Conservation (phyloP, 1,140 invertebrate species). For the Drosophila azteca region DNA sequence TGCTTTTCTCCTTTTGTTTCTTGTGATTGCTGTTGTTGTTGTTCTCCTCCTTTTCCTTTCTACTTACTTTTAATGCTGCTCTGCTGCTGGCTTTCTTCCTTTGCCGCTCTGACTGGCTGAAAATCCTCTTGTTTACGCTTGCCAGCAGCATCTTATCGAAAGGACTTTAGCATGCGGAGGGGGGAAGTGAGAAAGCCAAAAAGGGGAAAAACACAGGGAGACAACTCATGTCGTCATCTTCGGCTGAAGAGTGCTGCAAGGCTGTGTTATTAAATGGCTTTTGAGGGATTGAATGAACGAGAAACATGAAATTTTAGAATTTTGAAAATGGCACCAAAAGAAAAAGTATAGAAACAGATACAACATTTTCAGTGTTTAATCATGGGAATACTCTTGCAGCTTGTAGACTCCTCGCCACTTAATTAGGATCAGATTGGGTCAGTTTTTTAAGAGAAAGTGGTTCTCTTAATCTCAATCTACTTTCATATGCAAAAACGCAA, state of each 20-base stretch:
- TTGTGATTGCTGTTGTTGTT: too few relatives aligned
- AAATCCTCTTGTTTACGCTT: conserved; percentile 27
- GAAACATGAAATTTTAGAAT: neutral
- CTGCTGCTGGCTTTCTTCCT: neutral
- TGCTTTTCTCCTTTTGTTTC: too few relatives aligned
- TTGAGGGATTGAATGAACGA: conserved; percentile 7
- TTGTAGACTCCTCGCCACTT: too few relatives aligned
- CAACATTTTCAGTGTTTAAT: too few relatives aligned
- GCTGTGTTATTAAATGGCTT: conserved; percentile 40
- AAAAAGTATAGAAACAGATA: too few relatives aligned
- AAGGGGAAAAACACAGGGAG: neutral
- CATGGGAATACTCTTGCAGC: too few relatives aligned
- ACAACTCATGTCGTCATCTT: conserved; percentile 40
- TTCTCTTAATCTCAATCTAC: too few relatives aligned
- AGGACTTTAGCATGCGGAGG: too few relatives aligned
- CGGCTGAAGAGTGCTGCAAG: conserved; percentile 25
- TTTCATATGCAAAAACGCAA: too few relatives aligned
- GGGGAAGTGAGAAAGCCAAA: neutral
- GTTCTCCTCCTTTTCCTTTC: conserved; percentile 9
- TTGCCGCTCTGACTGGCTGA: neutral
- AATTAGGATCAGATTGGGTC: too few relatives aligned
- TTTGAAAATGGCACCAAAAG: neutral
- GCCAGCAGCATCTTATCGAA: too few relatives aligned
- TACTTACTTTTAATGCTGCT: neutral
- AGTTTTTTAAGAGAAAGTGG: too few relatives aligned